Conservation (phyloP, 2,888 invertebrate genomes). For the Chrysodeixis includens region DNA sequence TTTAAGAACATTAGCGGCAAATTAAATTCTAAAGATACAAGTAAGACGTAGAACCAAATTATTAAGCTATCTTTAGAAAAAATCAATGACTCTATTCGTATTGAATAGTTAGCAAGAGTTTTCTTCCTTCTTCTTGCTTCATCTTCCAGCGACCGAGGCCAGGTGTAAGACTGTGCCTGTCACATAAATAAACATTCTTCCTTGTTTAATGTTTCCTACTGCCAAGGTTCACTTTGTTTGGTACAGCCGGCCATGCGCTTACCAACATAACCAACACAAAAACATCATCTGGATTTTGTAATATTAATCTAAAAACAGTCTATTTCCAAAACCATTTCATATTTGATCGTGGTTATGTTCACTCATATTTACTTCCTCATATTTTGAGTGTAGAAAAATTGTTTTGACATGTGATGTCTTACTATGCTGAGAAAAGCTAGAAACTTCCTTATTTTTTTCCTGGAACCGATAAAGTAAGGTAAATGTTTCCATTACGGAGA, state of each 20-base stretch:
- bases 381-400: neutral
- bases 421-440: neutral
- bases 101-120: neutral
- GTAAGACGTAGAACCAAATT: no score
- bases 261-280: neutral
- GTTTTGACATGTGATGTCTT: neutral
- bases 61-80: no score
- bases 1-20: no score
- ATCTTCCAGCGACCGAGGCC: conserved; percentile 3
- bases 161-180: neutral
- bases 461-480: no score
- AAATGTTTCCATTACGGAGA: no score
- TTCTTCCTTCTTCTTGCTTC: neutral
- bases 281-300: neutral
- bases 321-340: neutral
- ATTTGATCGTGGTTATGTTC: neutral
- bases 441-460: neutral
- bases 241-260: neutral
- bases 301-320: neutral
- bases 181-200: conserved; percentile 8
- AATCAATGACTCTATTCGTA: neutral
- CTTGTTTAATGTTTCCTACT: conserved; percentile 2
- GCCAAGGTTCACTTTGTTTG: conserved; percentile 7
- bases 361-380: neutral
- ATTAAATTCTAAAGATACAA: neutral